Evolutionary conservation across 2,888 invertebrate species (phyloP), one percentile per base, ranked within the genome.

Genomic region (Cataglyphis cursor): DNA sequence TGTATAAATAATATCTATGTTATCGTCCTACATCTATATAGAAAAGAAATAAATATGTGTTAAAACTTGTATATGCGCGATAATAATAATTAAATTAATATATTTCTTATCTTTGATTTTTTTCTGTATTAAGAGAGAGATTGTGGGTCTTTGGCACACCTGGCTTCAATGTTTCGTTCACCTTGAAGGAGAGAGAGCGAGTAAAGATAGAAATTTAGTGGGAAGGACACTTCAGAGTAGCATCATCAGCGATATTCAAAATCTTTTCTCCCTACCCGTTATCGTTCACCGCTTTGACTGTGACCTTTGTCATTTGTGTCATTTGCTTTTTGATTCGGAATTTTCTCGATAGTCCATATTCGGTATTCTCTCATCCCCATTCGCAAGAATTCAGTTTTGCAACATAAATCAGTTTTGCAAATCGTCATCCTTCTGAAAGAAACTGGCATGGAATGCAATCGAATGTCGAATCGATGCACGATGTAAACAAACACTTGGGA

Each of bases 231-330:
- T 93, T 87, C 78, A 92, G 90, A 85, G 87, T 88, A 90, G 92
- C 92, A 90, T 84, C 91, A 92, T 93, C 93, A 93, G 93, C 93
- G 89, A 92, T 93, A 93, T 93, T 93, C 92, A 92, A 89, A 90
- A 92, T 87, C 90, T 87, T 87, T 88, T 80, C 87, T 66, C 82
- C 70, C 54, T 80, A 81, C 74, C 78, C 68, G 81, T 70, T 74
- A 35, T 64, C 65, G 31, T 48, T 73, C 75, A 41, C 54, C 74
- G 61, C 59, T 82, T 76, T 83, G 85, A 87, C 85, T 82, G 66
- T 85, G 85, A 88, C 87, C 84, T 85, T 83, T 81, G 74, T 76
- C 81, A 73, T 81, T 81, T 62, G 70, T 64, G 62, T 6, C 73
- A 83, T 81, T 74, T 87, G 76, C 86, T 85, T 68, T 83, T 66